phyloP scores from a whole-genome alignment of 2,888 invertebrate species.

The Meiosimyza decipiens region DNA sequence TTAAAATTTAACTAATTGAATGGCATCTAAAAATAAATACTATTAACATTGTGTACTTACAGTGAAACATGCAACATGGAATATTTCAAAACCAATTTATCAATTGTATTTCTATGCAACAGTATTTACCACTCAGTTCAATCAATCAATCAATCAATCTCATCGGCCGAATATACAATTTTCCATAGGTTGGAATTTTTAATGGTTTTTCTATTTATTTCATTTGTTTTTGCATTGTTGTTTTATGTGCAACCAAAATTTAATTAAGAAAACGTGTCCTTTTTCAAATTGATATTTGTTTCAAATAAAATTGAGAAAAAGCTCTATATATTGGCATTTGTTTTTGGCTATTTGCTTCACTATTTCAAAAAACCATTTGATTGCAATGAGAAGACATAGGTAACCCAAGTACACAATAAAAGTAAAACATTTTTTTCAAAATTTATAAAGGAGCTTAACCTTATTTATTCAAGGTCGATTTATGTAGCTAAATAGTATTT shows the following conservation, averaged over 20 bases:
- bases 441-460: too few species aligned
- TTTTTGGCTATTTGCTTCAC: neutral
- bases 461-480: too few species aligned
- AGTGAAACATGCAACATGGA: too few species aligned
- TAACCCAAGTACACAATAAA: too few species aligned
- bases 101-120: neutral
- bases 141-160: slow-evolving; percentile 20
- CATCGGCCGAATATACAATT: slow-evolving; percentile 7
- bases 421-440: too few species aligned
- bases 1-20: too few species aligned
- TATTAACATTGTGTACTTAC: too few species aligned
- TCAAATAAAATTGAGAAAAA: neutral
- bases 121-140: neutral
- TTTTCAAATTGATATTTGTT: slow-evolving; percentile 11
- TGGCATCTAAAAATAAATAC: too few species aligned
- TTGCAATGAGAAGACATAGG: too few species aligned
- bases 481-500: too few species aligned
- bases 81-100: neutral
- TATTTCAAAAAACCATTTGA: neutral
- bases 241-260: slow-evolving; percentile 6
- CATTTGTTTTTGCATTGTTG: neutral
- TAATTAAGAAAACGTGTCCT: slow-evolving; percentile 24
- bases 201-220: neutral
- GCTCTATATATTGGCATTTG: neutral
- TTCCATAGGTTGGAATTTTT: slow-evolving; percentile 9